Evolutionary conservation across 2,113 vertebrate species (phyloP), one percentile per base, ranked within the genome.

Genomic region (Naja naja): DNA sequence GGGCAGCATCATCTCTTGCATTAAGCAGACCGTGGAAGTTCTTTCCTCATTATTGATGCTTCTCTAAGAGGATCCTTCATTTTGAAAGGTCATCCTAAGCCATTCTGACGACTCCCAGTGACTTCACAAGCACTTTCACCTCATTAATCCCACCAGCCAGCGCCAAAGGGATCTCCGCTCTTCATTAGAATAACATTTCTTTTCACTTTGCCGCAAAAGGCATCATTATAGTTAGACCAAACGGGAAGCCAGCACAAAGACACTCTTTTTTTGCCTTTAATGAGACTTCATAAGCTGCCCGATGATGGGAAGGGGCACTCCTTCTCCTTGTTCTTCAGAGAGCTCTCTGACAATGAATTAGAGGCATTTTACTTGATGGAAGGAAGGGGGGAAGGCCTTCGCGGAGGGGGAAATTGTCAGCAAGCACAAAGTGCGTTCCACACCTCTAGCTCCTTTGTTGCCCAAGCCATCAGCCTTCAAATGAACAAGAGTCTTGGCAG

Each of bases 241-340:
- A 94, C 87, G 93, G 45, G 30, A 94, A 94, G 56, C 91, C 92
- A 93, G 91, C 93, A 89, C 93, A 94, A 94, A 95, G 93, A 92
- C 93, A 95, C 25, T n/a, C 5, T 74, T 4, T n/a, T 12, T n/a
- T 49, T 60, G 0, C 89, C 95, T 97, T 96, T 97, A 97, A 97
- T 96, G 97, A 98, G 97, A 97, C 96, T 96, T 97, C 96, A 97
- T 96, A 97, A 89, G 96, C 93, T 89, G 86, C 92, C 96, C 86
- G 0, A 93, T 92, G 85, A 86, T 3, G 22, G 49, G 90, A 53
- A 25, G 27, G 16, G 58, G 91, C 95, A 0, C 91, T 95, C 91
- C 96, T 95, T 93, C 56, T 91, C 18, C 69, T 92, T 94, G 92
- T 91, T 96, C 93, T 96, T 97, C 92, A 96, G 97, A 97, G 96